Percentiles rank a stretch among this genome's conserved stretches.
Conservation (phyloP, 1,140 invertebrate species). For the Atta colombica region DNA sequence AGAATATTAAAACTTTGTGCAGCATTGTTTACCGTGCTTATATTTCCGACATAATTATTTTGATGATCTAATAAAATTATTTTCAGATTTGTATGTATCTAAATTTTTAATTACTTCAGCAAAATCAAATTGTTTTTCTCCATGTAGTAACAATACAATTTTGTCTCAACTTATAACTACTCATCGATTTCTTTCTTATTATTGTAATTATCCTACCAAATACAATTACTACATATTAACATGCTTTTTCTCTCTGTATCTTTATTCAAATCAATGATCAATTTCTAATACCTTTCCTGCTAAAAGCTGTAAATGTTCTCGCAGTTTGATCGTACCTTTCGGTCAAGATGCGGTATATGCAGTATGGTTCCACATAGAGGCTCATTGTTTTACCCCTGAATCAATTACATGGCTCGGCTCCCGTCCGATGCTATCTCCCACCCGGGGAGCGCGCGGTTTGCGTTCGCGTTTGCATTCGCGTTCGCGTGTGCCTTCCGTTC, state of each 20-base stretch:
- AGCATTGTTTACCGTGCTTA: too few species aligned
- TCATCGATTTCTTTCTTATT: background rate
- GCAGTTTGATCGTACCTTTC: conserved; percentile 47
- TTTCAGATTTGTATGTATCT: too few species aligned
- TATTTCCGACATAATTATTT: too few species aligned
- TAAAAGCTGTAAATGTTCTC: conserved; percentile 65
- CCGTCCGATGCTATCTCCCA: conserved; percentile 81
- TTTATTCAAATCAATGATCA: background rate
- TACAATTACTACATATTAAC: background rate
- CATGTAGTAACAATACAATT: background rate
- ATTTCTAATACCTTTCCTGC: conserved; percentile 18
- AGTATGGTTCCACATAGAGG: conserved; percentile 77
- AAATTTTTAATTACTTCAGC: too few species aligned
- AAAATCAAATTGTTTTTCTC: too few species aligned
- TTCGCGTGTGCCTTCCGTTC: conserved; percentile 70
- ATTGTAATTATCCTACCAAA: background rate
- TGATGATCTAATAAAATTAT: too few species aligned
- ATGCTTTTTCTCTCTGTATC: background rate
- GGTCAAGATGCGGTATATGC: conserved; percentile 64
- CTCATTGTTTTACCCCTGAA: conserved; percentile 83
- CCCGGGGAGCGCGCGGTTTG: conserved; percentile 56
- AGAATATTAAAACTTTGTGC: too few species aligned
- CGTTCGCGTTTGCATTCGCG: conserved; percentile 31
- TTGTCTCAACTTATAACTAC: background rate
- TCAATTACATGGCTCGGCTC: conserved; percentile 83